Evolutionary conservation across 2,113 vertebrate genomes (phyloP).

Genomic region (Garra rufa): DNA sequence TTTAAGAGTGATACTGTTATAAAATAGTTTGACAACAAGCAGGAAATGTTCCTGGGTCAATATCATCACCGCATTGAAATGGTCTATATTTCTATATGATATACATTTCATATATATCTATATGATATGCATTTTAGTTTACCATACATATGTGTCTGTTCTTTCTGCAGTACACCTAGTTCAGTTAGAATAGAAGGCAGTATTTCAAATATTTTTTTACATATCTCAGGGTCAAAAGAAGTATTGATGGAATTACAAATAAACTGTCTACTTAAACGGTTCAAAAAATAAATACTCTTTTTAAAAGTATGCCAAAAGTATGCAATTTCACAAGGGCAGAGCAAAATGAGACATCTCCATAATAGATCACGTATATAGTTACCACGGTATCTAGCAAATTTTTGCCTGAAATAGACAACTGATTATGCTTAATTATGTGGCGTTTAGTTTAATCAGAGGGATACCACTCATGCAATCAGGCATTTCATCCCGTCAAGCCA

Average conservation of each 20-base stretch:
- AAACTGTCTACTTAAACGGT: background rate
- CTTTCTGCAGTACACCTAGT: background rate
- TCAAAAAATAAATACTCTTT: background rate
- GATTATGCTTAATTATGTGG: background rate
- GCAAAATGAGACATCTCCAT: background rate
- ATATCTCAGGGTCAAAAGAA: background rate
- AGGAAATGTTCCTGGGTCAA: no score
- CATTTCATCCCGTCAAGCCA: background rate
- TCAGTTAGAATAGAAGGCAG: background rate
- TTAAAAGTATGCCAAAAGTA: background rate
- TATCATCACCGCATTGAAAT: no score
- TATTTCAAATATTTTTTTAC: no score
- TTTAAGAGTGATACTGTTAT: no score
- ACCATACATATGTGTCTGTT: background rate
- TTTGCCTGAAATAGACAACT: background rate
- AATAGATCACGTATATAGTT: background rate
- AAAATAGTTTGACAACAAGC: no score
- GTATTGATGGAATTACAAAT: background rate
- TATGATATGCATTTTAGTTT: background rate
- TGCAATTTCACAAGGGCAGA: background rate
- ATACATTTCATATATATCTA: background rate
- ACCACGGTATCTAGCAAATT: background rate
- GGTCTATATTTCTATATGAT: background rate
- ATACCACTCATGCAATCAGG: constrained; percentile 14
- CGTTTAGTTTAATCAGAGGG: background rate